Evolutionary conservation across 1,140 invertebrate genomes (phyloP).

Genomic region (Euura saliciscinereae): DNA sequence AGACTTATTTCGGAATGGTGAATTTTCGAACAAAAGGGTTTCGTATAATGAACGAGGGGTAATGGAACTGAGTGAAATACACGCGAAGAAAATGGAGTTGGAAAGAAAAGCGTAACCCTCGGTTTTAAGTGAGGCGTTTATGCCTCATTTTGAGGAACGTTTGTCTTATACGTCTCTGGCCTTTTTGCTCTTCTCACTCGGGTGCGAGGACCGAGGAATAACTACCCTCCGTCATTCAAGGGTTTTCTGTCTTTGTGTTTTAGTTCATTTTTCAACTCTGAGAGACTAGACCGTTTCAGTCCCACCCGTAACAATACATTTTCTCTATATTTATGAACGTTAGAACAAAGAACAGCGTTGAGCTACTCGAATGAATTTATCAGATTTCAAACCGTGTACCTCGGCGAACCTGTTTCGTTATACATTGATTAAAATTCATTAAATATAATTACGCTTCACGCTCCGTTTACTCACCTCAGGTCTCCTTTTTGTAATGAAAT

Average conservation of each 20-base stretch:
- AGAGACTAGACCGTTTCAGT: not conserved
- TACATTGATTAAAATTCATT: not conserved
- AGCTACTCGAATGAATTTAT: too few species aligned
- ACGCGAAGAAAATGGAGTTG: not conserved
- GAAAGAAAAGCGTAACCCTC: not conserved
- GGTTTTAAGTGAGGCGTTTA: conserved; percentile 7
- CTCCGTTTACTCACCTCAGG: conserved; percentile 61
- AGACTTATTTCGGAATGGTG: too few species aligned
- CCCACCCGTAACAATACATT: not conserved
- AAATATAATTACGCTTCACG: conserved; percentile 10
- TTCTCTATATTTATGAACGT: not conserved
- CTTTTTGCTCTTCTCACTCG: conserved; percentile 1
- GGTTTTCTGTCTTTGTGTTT: not conserved
- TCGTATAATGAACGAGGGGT: too few species aligned
- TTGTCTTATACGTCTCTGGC: not conserved
- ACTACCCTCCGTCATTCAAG: not conserved
- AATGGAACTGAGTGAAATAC: not conserved
- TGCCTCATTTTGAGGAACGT: conserved; percentile 1
- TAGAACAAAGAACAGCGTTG: not conserved
- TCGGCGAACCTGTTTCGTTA: not conserved
- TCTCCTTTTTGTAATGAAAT: conserved; percentile 70
- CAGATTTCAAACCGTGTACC: not conserved
- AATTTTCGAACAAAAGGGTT: too few species aligned
- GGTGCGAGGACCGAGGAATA: not conserved
- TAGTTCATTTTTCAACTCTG: not conserved